Conservation (phyloP, 2,113 vertebrate genomes). For the Hydrolagus affinis region DNA sequence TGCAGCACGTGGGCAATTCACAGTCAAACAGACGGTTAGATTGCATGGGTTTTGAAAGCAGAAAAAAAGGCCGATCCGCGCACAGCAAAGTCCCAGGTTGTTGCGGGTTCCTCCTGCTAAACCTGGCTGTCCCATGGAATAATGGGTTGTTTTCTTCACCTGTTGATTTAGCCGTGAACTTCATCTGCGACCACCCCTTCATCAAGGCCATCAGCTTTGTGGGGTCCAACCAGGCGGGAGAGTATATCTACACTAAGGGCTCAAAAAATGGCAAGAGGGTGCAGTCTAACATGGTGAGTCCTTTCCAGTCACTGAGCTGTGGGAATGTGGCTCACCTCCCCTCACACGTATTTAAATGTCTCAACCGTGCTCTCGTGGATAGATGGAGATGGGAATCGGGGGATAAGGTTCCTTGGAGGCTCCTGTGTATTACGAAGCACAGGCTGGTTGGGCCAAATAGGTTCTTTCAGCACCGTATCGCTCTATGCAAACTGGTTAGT, state of each 20-base stretch:
- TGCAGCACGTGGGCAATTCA: too few species aligned
- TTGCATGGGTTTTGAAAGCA: too few species aligned
- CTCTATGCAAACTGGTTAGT: too few species aligned
- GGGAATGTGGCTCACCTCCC: not conserved
- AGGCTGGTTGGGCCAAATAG: too few species aligned
- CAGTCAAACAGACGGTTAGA: too few species aligned
- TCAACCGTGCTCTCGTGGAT: not conserved
- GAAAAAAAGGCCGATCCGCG: too few species aligned
- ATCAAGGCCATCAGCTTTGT: constrained; percentile 97
- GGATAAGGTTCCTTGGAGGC: too few species aligned
- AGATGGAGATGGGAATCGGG: not conserved
- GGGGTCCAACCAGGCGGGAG: constrained; percentile 91
- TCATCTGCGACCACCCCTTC: constrained; percentile 88
- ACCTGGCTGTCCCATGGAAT: too few species aligned
- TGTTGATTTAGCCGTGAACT: constrained; percentile 76
- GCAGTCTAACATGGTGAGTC: constrained; percentile 88
- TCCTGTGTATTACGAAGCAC: too few species aligned
- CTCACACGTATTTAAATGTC: too few species aligned
- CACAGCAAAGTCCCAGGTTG: not conserved
- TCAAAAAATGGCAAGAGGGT: constrained; percentile 89
- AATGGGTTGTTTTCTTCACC: not conserved
- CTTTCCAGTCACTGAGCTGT: not conserved
- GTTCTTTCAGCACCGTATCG: too few species aligned
- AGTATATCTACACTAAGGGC: constrained; percentile 91
- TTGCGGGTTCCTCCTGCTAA: not conserved